phyloP scores from a whole-genome alignment of 35 echinoderm and acorn worm species.

The Acanthaster planci region DNA sequence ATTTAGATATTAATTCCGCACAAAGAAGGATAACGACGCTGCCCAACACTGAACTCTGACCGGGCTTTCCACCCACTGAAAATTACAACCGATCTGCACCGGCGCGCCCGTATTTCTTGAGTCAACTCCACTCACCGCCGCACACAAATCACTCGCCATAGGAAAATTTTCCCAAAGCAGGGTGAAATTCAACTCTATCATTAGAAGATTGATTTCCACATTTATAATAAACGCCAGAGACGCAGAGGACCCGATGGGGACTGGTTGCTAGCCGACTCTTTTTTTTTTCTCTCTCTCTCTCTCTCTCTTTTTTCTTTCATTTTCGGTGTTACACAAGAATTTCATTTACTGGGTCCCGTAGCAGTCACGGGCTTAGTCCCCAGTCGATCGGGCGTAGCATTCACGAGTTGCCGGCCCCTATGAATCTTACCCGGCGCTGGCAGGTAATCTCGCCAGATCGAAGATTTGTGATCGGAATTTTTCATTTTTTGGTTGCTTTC shows the following conservation, averaged over 20 bases:
- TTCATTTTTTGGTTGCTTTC: slow-evolving; percentile 1
- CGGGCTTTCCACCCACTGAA: neutral
- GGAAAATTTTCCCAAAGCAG: slow-evolving; percentile 5
- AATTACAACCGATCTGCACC: slow-evolving; percentile 28
- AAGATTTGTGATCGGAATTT: slow-evolving; percentile 32
- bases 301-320: too few relatives aligned
- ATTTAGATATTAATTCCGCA: slow-evolving; percentile 2
- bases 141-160: slow-evolving; percentile 22
- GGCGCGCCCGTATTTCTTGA: slow-evolving; percentile 13
- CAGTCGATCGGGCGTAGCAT: neutral
- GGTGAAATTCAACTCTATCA: slow-evolving; percentile 12
- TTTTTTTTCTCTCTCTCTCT: too few relatives aligned
- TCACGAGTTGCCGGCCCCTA: neutral
- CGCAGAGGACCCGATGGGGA: neutral
- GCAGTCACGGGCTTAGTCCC: neutral
- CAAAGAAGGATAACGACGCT: slow-evolving; percentile 1
- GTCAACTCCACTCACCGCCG: neutral
- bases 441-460: slow-evolving; percentile 14
- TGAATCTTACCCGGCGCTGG: neutral
- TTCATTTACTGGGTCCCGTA: neutral
- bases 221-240: slow-evolving; percentile 17
- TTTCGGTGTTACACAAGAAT: neutral
- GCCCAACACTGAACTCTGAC: neutral
- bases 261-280: too few relatives aligned
- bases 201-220: slow-evolving; percentile 28